These are phyloP conservation scores for Calameuta idolon DNA, from an alignment of 2,888 invertebrate genomes.

Conservation along the genomic window DNA sequence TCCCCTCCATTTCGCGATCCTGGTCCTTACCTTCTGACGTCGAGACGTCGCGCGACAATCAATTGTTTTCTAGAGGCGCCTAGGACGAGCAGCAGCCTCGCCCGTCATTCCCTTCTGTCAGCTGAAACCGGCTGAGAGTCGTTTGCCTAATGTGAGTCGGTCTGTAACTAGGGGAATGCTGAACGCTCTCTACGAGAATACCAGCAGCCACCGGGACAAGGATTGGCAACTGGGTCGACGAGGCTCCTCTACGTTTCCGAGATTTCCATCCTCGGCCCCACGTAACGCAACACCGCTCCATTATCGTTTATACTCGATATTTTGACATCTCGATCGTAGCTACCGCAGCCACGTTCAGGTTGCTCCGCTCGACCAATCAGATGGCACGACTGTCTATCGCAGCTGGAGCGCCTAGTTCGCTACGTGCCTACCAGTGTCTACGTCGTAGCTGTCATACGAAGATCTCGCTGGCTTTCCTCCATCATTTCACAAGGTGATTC, in stretches of 20 bases:
- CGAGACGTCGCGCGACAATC: background rate
- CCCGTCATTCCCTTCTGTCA: background rate
- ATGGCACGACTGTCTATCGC: background rate
- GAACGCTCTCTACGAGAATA: background rate
- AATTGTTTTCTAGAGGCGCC: slow-evolving; percentile 8
- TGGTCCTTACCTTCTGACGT: background rate
- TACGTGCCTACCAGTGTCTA: background rate
- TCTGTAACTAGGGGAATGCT: background rate
- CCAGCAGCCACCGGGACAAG: background rate
- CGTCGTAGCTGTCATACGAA: background rate
- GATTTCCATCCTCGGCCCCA: slow-evolving; percentile 22
- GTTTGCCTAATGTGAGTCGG: background rate
- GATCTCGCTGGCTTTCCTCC: background rate
- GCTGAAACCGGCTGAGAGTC: background rate
- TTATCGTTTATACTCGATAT: background rate
- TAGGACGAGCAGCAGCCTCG: background rate
- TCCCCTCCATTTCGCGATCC: background rate
- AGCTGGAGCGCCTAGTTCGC: background rate
- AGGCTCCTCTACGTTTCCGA: background rate
- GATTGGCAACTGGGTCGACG: slow-evolving; percentile 42
- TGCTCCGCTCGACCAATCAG: background rate
- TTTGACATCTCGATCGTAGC: background rate
- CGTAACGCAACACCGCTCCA: slow-evolving; percentile 52
- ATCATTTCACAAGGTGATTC: background rate
- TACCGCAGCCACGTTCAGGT: background rate